Conservation (phyloP, 2,113 vertebrate species). For the Raja brachyura region DNA sequence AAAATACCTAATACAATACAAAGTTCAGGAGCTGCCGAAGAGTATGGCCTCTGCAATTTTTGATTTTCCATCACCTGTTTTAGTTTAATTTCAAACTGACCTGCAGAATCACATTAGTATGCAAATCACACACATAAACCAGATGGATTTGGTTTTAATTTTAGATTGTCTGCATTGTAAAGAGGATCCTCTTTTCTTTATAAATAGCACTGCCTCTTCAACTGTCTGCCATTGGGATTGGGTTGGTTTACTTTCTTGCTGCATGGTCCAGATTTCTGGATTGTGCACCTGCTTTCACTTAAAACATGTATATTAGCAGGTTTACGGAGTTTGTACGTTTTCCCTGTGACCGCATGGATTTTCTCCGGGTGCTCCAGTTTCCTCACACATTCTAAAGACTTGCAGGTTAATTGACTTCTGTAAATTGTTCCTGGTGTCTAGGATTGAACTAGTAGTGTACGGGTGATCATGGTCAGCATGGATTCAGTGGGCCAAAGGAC, state of each 20-base stretch:
- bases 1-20: constrained; percentile 4
- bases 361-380: too few relatives aligned
- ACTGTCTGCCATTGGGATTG: background rate
- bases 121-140: constrained; percentile 36
- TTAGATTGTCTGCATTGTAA: constrained; percentile 26
- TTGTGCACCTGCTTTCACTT: background rate
- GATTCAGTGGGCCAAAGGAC: too few relatives aligned
- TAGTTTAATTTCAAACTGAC: constrained; percentile 38
- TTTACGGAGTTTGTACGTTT: background rate
- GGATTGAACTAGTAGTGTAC: too few relatives aligned
- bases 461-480: too few relatives aligned
- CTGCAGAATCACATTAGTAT: background rate
- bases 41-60: background rate
- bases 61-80: constrained; percentile 30
- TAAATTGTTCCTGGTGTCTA: too few relatives aligned
- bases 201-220: constrained; percentile 30
- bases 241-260: background rate
- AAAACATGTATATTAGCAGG: background rate
- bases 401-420: too few relatives aligned
- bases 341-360: too few relatives aligned
- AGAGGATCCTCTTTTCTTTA: constrained; percentile 26
- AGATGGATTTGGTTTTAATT: constrained; percentile 29
- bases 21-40: constrained; percentile 23
- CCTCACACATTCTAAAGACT: too few relatives aligned
- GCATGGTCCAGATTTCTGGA: background rate